Evolutionary conservation across 2,113 vertebrate genomes (phyloP).

Genomic region (Austrofundulus limnaeus): DNA sequence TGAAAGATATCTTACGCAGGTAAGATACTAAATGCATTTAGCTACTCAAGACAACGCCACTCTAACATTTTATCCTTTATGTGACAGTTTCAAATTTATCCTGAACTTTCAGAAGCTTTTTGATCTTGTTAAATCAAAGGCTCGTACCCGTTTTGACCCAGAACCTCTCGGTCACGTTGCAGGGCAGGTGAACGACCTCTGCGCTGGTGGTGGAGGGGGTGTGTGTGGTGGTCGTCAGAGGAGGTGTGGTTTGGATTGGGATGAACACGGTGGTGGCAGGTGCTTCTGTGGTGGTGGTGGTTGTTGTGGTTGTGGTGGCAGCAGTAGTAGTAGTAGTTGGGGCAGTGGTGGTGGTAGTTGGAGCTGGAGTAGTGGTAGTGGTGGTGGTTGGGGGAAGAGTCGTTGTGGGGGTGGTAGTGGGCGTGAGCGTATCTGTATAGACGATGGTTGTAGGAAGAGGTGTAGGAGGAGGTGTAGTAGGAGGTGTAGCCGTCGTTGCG

Average conservation of each 20-base stretch:
- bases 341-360: slow-evolving; percentile 38
- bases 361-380: slow-evolving; percentile 30
- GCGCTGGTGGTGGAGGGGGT: slow-evolving; percentile 70
- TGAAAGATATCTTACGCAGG: no score
- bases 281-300: slow-evolving; percentile 69
- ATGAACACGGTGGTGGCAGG: slow-evolving; percentile 51
- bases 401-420: slow-evolving; percentile 45
- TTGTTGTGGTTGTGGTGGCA: slow-evolving; percentile 67
- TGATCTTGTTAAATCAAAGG: not conserved
- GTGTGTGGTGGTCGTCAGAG: slow-evolving; percentile 47
- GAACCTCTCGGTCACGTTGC: slow-evolving; percentile 87
- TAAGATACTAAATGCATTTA: no score
- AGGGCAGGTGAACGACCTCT: slow-evolving; percentile 80
- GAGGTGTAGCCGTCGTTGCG: slow-evolving; percentile 34
- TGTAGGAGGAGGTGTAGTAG: slow-evolving; percentile 18
- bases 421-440: slow-evolving; percentile 40
- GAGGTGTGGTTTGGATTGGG: slow-evolving; percentile 33
- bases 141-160: slow-evolving; percentile 85
- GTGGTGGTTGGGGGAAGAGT: slow-evolving; percentile 53
- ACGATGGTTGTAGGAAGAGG: slow-evolving; percentile 25
- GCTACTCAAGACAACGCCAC: no score
- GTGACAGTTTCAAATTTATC: no score
- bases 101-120: not conserved
- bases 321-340: slow-evolving; percentile 38
- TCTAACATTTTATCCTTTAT: no score